These are phyloP conservation scores for Chaunax sp. DNA, from an alignment of 2,797 vertebrate species.

Conservation along the genomic window DNA sequence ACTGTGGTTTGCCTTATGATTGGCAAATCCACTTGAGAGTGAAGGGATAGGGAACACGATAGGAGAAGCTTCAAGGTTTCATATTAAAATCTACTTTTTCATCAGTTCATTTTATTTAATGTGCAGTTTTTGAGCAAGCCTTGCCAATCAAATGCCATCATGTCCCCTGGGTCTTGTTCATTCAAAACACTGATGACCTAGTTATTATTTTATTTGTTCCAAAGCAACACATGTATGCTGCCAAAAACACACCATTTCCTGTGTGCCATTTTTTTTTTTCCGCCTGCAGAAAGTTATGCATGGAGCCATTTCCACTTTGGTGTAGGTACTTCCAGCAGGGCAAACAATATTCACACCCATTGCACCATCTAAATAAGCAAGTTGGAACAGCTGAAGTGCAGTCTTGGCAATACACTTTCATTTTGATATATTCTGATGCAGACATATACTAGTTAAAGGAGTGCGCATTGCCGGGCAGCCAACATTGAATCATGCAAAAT, in stretches of 20 bases:
- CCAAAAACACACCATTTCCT: conserved; percentile 26
- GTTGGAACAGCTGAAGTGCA: conserved; percentile 7
- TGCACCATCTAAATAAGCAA: background rate
- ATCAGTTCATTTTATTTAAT: background rate
- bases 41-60: conserved; percentile 20
- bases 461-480: background rate
- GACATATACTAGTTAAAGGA: conserved; percentile 1
- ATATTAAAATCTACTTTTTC: conserved; percentile 36
- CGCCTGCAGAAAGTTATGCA: conserved; percentile 4
- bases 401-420: background rate
- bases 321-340: conserved; percentile 6
- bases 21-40: conserved; percentile 16
- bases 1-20: conserved; percentile 32
- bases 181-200: conserved; percentile 42
- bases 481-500: conserved; percentile 1
- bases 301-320: background rate
- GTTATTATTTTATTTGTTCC: conserved; percentile 33
- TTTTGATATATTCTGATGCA: conserved; percentile 17
- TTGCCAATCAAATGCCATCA: conserved; percentile 49
- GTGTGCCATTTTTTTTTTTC: conserved; percentile 15
- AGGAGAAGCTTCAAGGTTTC: conserved; percentile 26
- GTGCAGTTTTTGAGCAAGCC: background rate
- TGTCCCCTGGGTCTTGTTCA: conserved; percentile 21
- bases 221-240: conserved; percentile 13
- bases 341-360: conserved; percentile 12